Evolutionary conservation across 1,140 invertebrate species (phyloP).

Genomic region (Meloidogyne floridensis): DNA sequence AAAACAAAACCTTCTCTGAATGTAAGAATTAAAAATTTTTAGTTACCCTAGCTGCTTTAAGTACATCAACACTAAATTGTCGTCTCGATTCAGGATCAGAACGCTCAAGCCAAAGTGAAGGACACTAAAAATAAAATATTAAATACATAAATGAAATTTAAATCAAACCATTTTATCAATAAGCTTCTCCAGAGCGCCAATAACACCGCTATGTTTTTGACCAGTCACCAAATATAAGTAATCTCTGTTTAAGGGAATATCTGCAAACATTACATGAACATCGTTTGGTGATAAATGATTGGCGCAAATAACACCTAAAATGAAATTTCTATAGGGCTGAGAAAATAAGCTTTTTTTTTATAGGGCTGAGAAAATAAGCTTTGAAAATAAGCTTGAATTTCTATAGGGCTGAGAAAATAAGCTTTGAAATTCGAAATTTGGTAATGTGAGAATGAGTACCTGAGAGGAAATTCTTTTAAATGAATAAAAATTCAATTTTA

Average conservation of each 20-base stretch:
- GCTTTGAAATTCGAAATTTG: background rate
- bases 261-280: constrained; percentile 51
- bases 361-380: too few relatives aligned
- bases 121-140: constrained; percentile 24
- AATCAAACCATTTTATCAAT: constrained; percentile 30
- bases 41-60: constrained; percentile 44
- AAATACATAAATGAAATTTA: background rate
- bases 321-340: background rate
- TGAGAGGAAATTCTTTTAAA: background rate
- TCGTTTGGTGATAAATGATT: constrained; percentile 53
- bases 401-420: too few relatives aligned
- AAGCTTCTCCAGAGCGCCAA: constrained; percentile 45
- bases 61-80: constrained; percentile 40
- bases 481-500: background rate
- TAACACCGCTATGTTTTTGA: constrained; percentile 48
- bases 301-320: constrained; percentile 45
- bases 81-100: constrained; percentile 42
- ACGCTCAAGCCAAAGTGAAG: constrained; percentile 50
- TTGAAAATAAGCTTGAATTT: too few relatives aligned
- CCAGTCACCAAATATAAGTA: constrained; percentile 51
- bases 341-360: too few relatives aligned
- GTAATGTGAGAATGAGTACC: background rate
- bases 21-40: background rate
- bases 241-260: constrained; percentile 42
- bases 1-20: too few relatives aligned